A percentile compares a stretch with the other conserved stretches of the same genome.
These are phyloP conservation scores for Scaeva pyrastri DNA, from an alignment of 2,888 invertebrate genomes.

Conservation along the genomic window DNA sequence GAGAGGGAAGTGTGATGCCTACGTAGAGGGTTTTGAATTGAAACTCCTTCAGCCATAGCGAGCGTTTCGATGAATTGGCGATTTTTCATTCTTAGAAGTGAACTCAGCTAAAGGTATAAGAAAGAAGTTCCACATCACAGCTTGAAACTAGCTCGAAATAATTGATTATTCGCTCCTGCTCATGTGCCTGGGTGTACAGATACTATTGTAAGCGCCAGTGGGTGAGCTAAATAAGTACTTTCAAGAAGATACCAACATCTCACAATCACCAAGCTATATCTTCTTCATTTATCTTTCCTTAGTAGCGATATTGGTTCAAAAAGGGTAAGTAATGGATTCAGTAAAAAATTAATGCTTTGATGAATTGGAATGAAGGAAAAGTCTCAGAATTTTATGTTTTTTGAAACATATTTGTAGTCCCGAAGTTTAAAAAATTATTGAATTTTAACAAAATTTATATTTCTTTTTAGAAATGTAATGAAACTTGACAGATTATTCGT, in stretches of 20 bases:
- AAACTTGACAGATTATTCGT: too few species aligned
- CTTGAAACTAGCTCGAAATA: conserved; percentile 66
- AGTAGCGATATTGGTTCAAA: background rate
- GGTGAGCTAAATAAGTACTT: conserved; percentile 62
- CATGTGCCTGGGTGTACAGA: conserved; percentile 56
- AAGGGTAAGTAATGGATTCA: background rate
- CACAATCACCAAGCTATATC: conserved; percentile 34
- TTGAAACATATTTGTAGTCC: too few species aligned
- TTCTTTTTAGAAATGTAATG: too few species aligned
- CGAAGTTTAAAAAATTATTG: too few species aligned
- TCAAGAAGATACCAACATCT: conserved; percentile 24
- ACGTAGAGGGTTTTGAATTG: conserved; percentile 13
- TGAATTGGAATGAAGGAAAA: too few species aligned
- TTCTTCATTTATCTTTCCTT: conserved; percentile 16
- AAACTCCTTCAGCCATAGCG: conserved; percentile 21
- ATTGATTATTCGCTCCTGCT: conserved; percentile 64
- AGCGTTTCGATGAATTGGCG: conserved; percentile 52
- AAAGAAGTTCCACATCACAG: conserved; percentile 48
- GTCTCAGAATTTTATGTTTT: too few species aligned
- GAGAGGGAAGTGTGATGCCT: conserved; percentile 15
- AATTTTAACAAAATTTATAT: too few species aligned
- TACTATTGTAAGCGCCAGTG: conserved; percentile 63
- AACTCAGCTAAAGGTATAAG: background rate
- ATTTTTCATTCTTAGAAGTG: conserved; percentile 52
- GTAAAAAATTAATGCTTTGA: background rate